Evolutionary conservation across 2,113 vertebrate species (phyloP).

Genomic region (Herpailurus yagouaroundi): DNA sequence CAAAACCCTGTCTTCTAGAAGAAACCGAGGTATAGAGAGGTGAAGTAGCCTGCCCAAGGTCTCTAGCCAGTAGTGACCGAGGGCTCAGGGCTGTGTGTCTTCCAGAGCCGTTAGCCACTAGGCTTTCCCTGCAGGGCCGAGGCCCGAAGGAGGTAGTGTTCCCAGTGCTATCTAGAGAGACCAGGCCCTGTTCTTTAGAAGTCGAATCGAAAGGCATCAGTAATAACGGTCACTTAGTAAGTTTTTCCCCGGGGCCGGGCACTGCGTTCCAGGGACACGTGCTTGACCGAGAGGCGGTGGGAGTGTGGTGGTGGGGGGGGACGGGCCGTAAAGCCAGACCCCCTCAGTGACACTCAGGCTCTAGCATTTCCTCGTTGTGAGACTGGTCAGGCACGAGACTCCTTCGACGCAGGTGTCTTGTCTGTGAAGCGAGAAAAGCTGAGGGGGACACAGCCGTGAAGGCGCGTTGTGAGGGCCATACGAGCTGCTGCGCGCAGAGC

Average conservation of each 20-base stretch:
- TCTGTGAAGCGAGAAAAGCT: neutral
- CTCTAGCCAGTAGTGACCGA: neutral
- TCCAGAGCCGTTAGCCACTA: neutral
- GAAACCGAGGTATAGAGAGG: neutral
- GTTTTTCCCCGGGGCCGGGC: neutral
- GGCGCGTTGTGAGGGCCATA: accelerated
- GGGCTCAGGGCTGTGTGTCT: neutral
- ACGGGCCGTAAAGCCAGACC: accelerated
- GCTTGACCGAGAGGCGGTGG: accelerated
- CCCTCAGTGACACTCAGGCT: neutral
- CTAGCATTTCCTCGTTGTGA: neutral
- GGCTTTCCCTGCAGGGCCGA: neutral
- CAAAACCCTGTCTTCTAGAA: neutral
- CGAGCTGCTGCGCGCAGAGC: accelerated
- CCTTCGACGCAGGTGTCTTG: neutral
- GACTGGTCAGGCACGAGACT: neutral
- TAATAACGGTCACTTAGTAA: too few species aligned
- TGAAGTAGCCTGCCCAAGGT: accelerated
- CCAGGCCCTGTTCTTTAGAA: neutral
- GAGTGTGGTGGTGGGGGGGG: neutral
- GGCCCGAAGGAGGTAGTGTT: neutral
- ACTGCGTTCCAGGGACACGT: neutral
- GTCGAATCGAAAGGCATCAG: neutral
- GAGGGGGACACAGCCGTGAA: accelerated
- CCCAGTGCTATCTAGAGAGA: accelerated